Conservation (phyloP, 2,797 vertebrate species). For the Takifugu rubripes region DNA sequence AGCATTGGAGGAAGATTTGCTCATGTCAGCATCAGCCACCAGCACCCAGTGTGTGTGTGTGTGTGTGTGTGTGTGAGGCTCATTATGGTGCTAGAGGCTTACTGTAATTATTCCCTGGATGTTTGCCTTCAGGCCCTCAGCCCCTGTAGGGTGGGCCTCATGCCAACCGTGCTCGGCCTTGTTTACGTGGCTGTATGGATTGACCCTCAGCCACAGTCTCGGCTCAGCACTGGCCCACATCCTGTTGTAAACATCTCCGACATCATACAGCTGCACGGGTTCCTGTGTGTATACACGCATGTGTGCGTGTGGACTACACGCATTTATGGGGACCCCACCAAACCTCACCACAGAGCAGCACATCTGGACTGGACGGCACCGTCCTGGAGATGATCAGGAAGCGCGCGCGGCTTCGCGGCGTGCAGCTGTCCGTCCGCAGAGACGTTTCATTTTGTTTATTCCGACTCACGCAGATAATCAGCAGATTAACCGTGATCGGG, state of each 20-base stretch:
- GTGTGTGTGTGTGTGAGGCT: conserved; percentile 37
- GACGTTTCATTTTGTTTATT: background rate
- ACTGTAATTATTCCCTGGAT: conserved; percentile 56
- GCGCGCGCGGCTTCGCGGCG: too few relatives aligned
- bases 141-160: conserved; percentile 58
- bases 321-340: conserved; percentile 29
- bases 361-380: conserved; percentile 16
- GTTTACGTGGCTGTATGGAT: conserved; percentile 53
- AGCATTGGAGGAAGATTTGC: conserved; percentile 21
- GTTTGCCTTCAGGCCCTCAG: conserved; percentile 50
- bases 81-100: conserved; percentile 56
- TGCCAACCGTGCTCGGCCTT: conserved; percentile 58
- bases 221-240: conserved; percentile 48
- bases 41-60: conserved; percentile 8
- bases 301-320: conserved; percentile 11
- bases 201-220: conserved; percentile 49
- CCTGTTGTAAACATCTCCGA: conserved; percentile 65
- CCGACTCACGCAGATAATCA: too few relatives aligned
- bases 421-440: too few relatives aligned
- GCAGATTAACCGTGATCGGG: too few relatives aligned
- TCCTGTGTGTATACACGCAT: conserved; percentile 40
- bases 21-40: conserved; percentile 37
- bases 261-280: conserved; percentile 57
- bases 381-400: conserved; percentile 38
- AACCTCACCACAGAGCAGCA: conserved; percentile 30